Evolutionary conservation across 2,113 vertebrate species (phyloP).

Genomic region (Heliornis fulica): DNA sequence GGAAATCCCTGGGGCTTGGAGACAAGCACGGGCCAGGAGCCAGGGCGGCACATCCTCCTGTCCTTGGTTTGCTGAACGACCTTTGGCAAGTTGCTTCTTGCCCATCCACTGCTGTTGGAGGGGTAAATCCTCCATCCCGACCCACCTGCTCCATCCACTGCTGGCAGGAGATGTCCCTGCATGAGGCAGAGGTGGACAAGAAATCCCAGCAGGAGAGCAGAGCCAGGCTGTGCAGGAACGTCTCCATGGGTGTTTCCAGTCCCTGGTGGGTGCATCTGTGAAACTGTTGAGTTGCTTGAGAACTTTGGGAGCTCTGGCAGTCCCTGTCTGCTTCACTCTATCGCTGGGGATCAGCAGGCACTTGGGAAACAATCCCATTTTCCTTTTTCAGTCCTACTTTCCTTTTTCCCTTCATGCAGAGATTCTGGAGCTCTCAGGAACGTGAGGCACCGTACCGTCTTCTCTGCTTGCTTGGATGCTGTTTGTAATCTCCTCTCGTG

Average conservation of each 20-base stretch:
- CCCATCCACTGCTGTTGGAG: background rate
- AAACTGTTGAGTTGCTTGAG: background rate
- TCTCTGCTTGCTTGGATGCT: background rate
- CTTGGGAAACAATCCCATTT: background rate
- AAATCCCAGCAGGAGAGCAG: background rate
- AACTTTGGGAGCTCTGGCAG: background rate
- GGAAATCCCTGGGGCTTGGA: background rate
- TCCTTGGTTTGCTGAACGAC: background rate
- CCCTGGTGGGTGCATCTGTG: background rate
- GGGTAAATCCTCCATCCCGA: background rate
- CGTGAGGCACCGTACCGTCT: background rate
- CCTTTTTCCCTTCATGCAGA: background rate
- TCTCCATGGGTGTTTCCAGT: background rate
- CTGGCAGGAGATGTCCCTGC: background rate
- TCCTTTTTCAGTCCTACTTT: no score
- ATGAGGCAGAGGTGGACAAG: rapidly evolving
- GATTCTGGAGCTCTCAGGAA: background rate
- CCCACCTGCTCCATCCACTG: rapidly evolving
- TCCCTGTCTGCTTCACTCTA: background rate
- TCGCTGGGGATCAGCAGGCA: background rate
- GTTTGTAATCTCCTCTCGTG: background rate
- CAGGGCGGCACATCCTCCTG: rapidly evolving
- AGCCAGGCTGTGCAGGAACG: background rate
- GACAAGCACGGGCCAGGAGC: background rate
- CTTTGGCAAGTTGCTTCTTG: background rate